phyloP scores from a whole-genome alignment of 1,140 invertebrate species.

The Archegozetes longisetosus region DNA sequence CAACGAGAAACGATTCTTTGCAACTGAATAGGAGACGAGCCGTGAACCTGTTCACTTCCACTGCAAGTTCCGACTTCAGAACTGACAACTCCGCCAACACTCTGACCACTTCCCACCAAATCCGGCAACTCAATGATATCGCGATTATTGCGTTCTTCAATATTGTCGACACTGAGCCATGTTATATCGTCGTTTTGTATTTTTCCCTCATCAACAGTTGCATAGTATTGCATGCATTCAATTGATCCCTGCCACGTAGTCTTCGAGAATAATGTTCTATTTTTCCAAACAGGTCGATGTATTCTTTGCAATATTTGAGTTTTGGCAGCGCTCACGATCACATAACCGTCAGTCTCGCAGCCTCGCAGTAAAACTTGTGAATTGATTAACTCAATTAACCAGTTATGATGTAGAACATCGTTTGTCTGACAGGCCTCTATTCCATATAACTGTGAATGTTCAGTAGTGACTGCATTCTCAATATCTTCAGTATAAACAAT shows the following conservation, averaged over 20 bases:
- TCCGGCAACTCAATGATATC: slow-evolving; percentile 52
- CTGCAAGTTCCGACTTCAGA: slow-evolving; percentile 56
- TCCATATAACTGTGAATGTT: slow-evolving; percentile 57
- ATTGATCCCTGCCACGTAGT: slow-evolving; percentile 86
- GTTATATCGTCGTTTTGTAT: slow-evolving; percentile 57
- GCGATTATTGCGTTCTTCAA: slow-evolving; percentile 56
- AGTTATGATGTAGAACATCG: slow-evolving; percentile 76
- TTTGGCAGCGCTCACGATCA: slow-evolving; percentile 87
- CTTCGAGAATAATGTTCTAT: slow-evolving; percentile 72
- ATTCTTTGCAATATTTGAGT: slow-evolving; percentile 78
- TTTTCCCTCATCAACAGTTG: slow-evolving; percentile 73
- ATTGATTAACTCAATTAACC: slow-evolving; percentile 87
- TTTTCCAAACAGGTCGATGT: slow-evolving; percentile 79
- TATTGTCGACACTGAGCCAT: slow-evolving; percentile 85
- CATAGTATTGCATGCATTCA: slow-evolving; percentile 98
- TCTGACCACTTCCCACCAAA: slow-evolving; percentile 80
- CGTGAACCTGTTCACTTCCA: slow-evolving; percentile 3
- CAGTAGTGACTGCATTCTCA: slow-evolving; percentile 38
- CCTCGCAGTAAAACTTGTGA: slow-evolving; percentile 90
- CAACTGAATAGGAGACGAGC: slow-evolving; percentile 40
- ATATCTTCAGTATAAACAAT: slow-evolving; percentile 36
- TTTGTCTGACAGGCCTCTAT: slow-evolving; percentile 68
- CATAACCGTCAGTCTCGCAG: slow-evolving; percentile 87
- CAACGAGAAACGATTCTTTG: slow-evolving; percentile 92
- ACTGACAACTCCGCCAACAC: slow-evolving; percentile 86